Conservation (phyloP, 2,888 invertebrate genomes). For the Coenonympha glycerion region DNA sequence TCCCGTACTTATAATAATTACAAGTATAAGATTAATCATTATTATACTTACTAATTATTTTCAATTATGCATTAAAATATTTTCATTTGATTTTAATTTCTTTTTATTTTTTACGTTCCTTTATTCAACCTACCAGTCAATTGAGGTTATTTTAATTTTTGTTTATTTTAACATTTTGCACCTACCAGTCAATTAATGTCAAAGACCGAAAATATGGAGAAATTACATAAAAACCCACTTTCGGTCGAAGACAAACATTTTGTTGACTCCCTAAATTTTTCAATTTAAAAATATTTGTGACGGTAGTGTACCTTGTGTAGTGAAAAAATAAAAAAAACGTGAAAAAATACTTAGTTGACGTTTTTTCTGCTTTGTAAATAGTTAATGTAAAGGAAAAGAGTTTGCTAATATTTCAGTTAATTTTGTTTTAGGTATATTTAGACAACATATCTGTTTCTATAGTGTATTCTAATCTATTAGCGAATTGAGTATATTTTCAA, state of each 20-base stretch:
- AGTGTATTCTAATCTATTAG: too few species aligned
- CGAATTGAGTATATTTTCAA: too few species aligned
- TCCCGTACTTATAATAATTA: not conserved
- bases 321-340: constrained; percentile 13
- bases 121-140: constrained; percentile 66
- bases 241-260: constrained; percentile 29
- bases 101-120: constrained; percentile 38
- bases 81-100: constrained; percentile 30
- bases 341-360: constrained; percentile 13
- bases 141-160: constrained; percentile 37
- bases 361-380: constrained; percentile 21
- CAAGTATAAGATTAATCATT: constrained; percentile 2
- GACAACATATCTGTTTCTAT: too few species aligned
- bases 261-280: constrained; percentile 75
- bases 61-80: constrained; percentile 23
- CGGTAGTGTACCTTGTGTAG: constrained; percentile 35
- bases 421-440: too few species aligned
- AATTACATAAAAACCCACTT: constrained; percentile 5
- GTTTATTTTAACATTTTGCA: constrained; percentile 35
- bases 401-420: not conserved
- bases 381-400: constrained; percentile 20
- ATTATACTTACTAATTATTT: constrained; percentile 10
- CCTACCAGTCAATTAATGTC: constrained; percentile 70
- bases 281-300: constrained; percentile 59
- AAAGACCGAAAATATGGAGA: constrained; percentile 11